Evolutionary conservation across 1,140 invertebrate species (phyloP).

Genomic region (Andricus grossulariae): DNA sequence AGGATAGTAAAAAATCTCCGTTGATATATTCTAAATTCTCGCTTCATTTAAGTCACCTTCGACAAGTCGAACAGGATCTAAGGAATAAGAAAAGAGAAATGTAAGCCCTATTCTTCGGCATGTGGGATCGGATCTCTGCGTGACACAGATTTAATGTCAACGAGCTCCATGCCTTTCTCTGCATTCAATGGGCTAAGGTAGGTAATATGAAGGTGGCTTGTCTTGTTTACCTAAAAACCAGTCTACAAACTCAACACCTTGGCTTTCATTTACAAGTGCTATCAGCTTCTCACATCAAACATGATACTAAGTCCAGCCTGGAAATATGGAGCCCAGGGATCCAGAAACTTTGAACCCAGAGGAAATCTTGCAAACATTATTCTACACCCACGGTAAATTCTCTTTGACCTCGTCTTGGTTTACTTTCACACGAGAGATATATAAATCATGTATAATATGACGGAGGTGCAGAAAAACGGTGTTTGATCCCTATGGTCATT

Average conservation of each 20-base stretch:
- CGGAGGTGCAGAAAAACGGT: constrained; percentile 13
- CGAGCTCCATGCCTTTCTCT: not conserved
- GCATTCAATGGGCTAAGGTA: constrained; percentile 2
- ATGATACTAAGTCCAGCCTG: constrained; percentile 27
- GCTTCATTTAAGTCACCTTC: not conserved
- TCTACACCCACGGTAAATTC: constrained; percentile 23
- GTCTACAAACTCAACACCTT: constrained; percentile 1
- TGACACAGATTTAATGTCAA: not conserved
- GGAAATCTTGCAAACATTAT: constrained; percentile 30
- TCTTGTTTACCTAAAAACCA: not conserved
- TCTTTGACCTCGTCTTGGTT: constrained; percentile 24
- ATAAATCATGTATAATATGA: constrained; percentile 29
- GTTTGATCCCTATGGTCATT: constrained; percentile 26
- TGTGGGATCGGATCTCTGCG: not conserved
- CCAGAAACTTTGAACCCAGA: constrained; percentile 17
- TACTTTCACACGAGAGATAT: constrained; percentile 21
- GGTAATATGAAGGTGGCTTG: not conserved
- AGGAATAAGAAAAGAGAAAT: not conserved
- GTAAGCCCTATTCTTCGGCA: not conserved
- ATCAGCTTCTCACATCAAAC: constrained; percentile 28
- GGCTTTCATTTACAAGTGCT: constrained; percentile 1
- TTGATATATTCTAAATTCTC: not conserved
- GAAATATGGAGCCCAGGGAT: not conserved
- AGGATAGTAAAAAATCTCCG: not conserved
- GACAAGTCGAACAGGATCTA: constrained; percentile 4